Base-by-base conservation (phyloP, 2,888 invertebrate species). In the Desoria tigrina region DNA sequence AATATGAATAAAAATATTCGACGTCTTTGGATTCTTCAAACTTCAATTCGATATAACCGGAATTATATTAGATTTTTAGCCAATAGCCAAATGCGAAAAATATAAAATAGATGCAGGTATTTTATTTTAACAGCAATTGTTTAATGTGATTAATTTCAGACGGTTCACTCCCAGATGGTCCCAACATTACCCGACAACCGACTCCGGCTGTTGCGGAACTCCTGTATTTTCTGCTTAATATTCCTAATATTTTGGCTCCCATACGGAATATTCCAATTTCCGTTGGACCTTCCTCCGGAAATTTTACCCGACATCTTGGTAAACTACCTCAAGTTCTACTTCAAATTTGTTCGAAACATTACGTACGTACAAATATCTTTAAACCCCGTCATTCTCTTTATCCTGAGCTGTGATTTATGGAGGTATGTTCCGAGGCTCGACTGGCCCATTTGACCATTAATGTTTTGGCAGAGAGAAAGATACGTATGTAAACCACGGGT, bases 241-340 rank as follows among this genome's bases (percentile, higher is more conserved):
- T 73, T 73, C 26, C 64, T 73, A 1, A 42, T 62, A 0, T 64
- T 57, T 37, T 73, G 73, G 73, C 69, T 73, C 28, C 73, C 73
- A 0, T 71, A 71, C 39, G 73, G 73, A 28, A 65, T 69, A 11
- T 70, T 67, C 53, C 68, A 69, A 26, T 67, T 67, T 49, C 68
- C 69, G 1, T 51, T 67, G 32, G 73, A 73, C 51, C 42, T 73
- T 26, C 73, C 73, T 2, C 42, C 32, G 21, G 67, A 68, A 49
- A 59, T 73, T n/a, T 45, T 73, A 11, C 69, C 73, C 14, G 65
- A 71, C 23, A 28, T 71, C 27, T 53, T 68, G 23, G 64, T 54
- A 21, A 42, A 59, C 4, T 71, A 68, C 45, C 61, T 68, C 2
- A 56, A 59, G 32, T 64, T 68, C 18, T 68, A 71, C 45, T 68